Evolutionary conservation across 2,113 vertebrate species (phyloP).

Genomic region (Delphinus delphis): DNA sequence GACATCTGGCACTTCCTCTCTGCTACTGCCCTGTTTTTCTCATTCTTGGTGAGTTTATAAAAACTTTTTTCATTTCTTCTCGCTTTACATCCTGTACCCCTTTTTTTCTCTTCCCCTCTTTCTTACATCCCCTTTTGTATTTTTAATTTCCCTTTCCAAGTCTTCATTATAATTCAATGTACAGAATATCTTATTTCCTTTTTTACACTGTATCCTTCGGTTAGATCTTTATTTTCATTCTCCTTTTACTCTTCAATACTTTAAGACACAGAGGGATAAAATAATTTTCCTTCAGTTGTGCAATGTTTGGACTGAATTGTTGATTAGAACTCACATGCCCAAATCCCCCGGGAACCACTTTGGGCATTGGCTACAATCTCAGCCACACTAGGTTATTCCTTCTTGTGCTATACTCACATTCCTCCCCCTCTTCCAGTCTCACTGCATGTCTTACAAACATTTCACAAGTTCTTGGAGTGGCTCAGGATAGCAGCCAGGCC

Average conservation of each 20-base stretch:
- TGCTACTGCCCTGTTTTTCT: conserved; percentile 88
- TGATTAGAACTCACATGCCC: not conserved
- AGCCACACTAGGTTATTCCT: not conserved
- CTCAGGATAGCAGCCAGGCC: not conserved
- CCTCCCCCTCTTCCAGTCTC: not conserved
- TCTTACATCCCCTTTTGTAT: not conserved
- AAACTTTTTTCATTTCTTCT: not conserved
- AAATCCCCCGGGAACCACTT: not conserved
- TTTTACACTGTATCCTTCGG: not conserved
- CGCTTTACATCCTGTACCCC: not conserved
- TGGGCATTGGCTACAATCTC: not conserved
- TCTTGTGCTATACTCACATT: not conserved
- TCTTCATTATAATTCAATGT: not conserved
- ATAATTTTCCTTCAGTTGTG: not conserved
- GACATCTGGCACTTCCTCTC: conserved; percentile 90
- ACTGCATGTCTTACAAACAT: not conserved
- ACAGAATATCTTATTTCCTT: not conserved
- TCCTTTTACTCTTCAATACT: not conserved
- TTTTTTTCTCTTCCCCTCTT: not conserved
- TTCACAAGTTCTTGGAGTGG: not conserved
- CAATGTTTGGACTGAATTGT: not conserved
- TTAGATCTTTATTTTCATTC: not conserved
- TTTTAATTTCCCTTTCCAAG: not conserved
- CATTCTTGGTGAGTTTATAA: conserved; percentile 85
- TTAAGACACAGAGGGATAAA: not conserved